Conservation (phyloP, 2,888 invertebrate species). For the Melanchra persicariae region DNA sequence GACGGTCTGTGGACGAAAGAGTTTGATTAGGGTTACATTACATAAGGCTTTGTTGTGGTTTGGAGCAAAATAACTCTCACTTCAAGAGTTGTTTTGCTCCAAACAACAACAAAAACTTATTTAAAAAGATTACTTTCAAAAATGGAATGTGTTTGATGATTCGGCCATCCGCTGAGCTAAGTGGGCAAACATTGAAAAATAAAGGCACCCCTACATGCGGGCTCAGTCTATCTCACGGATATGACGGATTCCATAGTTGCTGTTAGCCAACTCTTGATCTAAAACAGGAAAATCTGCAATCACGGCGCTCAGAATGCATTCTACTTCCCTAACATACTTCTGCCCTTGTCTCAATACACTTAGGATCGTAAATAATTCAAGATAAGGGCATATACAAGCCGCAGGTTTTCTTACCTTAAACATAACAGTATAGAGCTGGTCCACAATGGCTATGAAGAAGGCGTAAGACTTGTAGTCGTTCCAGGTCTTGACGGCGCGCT, state of each 20-base stretch:
- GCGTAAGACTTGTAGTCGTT: conserved; percentile 96
- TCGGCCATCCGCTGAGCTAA: not conserved
- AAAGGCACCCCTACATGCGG: not conserved
- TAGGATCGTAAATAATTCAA: not conserved
- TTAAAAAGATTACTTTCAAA: not conserved
- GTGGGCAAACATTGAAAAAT: not conserved
- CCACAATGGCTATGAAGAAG: conserved; percentile 96
- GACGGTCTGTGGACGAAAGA: conserved; percentile 90
- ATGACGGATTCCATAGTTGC: not conserved
- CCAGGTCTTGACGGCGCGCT: conserved; percentile 92
- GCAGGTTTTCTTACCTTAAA: conserved; percentile 92
- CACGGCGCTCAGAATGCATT: too few species aligned
- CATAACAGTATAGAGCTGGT: conserved; percentile 95
- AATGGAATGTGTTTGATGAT: not conserved
- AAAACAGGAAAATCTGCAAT: not conserved
- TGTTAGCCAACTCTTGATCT: not conserved
- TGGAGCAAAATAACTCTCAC: not conserved
- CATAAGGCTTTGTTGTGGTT: not conserved
- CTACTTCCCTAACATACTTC: not conserved
- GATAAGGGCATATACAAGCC: not conserved
- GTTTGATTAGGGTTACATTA: not conserved
- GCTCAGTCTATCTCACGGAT: not conserved
- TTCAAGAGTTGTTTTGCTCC: too few species aligned
- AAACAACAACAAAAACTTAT: too few species aligned
- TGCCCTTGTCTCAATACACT: not conserved